Percentiles rank a stretch among this genome's conserved stretches.
Conservation (phyloP, 1,140 invertebrate species). For the Neodiprion lecontei region DNA sequence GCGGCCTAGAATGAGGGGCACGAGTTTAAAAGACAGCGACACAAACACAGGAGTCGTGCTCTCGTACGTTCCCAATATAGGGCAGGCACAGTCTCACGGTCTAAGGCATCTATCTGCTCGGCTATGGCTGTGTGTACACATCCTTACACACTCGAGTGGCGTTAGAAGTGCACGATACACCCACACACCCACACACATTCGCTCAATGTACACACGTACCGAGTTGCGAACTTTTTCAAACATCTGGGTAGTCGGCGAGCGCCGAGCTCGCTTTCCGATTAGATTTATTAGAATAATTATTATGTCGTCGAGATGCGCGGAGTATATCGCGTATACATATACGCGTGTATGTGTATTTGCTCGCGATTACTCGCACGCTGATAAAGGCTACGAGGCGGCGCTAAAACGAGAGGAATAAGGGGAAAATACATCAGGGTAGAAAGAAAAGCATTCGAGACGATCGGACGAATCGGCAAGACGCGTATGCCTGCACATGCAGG, state of each 20-base stretch:
- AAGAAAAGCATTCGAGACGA: background rate
- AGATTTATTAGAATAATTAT: slow-evolving; percentile 3
- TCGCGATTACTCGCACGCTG: background rate
- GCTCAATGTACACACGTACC: background rate
- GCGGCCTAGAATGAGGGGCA: background rate
- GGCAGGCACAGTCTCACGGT: slow-evolving; percentile 3
- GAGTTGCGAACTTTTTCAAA: background rate
- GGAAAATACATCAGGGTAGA: background rate
- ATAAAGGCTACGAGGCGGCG: background rate
- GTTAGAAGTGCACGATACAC: too few relatives aligned
- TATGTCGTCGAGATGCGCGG: background rate
- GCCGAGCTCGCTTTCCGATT: background rate
- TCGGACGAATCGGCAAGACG: background rate
- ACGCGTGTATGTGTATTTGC: slow-evolving; percentile 10
- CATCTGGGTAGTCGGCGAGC: background rate
- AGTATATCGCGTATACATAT: background rate
- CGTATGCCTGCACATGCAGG: background rate
- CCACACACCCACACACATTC: background rate
- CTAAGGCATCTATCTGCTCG: background rate
- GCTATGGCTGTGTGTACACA: background rate
- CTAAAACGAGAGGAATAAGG: background rate
- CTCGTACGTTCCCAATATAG: slow-evolving; percentile 1
- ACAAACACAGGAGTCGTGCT: slow-evolving; percentile 6
- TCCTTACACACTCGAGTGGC: background rate
- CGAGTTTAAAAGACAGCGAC: background rate